phyloP scores from a whole-genome alignment of 2,888 invertebrate genomes.

The Bombylius discolor region DNA sequence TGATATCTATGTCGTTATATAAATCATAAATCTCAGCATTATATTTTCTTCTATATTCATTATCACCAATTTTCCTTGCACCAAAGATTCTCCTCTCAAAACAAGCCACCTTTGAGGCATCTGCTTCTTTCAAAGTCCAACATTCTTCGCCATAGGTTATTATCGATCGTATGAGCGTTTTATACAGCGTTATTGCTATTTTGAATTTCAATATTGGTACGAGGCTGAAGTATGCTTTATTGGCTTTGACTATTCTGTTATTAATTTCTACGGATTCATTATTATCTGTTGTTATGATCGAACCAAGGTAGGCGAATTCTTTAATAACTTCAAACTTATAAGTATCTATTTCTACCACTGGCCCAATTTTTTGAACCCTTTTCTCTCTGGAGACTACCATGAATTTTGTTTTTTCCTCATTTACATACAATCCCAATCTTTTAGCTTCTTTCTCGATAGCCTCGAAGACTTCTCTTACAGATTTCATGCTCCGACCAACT shows the following conservation, averaged over 20 bases:
- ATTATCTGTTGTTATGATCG: not conserved
- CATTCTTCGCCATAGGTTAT: not conserved
- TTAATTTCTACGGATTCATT: not conserved
- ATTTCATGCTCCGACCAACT: not conserved
- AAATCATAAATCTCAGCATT: not conserved
- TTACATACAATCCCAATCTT: not conserved
- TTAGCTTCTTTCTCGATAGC: not conserved
- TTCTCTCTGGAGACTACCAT: not conserved
- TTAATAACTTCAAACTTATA: not conserved
- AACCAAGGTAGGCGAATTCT: not conserved
- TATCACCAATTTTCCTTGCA: not conserved
- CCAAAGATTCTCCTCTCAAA: constrained; percentile 37
- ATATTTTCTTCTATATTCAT: not conserved
- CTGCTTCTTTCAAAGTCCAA: no score
- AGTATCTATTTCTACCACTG: not conserved
- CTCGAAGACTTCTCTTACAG: not conserved
- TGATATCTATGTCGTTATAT: not conserved
- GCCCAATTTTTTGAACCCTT: not conserved
- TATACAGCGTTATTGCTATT: not conserved
- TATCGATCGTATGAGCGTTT: not conserved
- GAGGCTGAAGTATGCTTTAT: not conserved
- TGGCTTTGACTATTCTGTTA: no score
- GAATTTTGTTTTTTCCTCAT: not conserved
- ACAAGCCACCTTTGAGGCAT: no score
- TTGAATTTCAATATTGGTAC: not conserved